These are phyloP conservation scores for Aricia agestis DNA, from an alignment of 1,140 invertebrate species.

Conservation along the genomic window DNA sequence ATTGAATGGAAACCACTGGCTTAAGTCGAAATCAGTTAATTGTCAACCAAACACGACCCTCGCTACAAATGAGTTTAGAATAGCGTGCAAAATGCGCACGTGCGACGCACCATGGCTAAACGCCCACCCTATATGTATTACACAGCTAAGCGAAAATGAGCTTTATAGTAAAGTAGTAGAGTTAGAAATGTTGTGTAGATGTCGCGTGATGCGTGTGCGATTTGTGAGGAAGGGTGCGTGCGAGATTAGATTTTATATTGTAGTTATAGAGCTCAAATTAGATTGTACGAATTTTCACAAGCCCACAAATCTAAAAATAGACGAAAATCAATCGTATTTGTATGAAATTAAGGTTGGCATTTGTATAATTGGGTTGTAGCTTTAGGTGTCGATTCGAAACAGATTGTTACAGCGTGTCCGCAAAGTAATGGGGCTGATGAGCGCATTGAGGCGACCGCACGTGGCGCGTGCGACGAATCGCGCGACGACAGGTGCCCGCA, in stretches of 20 bases:
- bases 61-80: slow-evolving; percentile 34
- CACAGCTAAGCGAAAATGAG: neutral
- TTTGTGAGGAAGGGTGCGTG: neutral
- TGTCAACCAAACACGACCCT: slow-evolving; percentile 24
- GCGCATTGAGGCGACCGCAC: slow-evolving; percentile 25
- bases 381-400: slow-evolving; percentile 19
- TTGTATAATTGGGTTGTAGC: neutral
- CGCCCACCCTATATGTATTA: slow-evolving; percentile 17
- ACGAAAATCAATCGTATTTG: neutral
- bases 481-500: slow-evolving; percentile 22
- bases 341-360: neutral
- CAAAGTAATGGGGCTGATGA: slow-evolving; percentile 34
- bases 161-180: neutral
- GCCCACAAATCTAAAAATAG: too few relatives aligned
- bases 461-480: slow-evolving; percentile 28
- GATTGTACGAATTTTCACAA: neutral
- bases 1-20: slow-evolving; percentile 2
- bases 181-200: neutral
- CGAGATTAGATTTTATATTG: neutral
- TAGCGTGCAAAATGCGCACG: slow-evolving; percentile 34
- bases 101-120: slow-evolving; percentile 48
- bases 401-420: slow-evolving; percentile 28
- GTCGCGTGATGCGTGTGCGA: neutral
- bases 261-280: neutral
- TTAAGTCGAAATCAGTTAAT: slow-evolving; percentile 7